Base-by-base conservation (phyloP, 92 coral and sea anemone species). In the Muricea muricata region DNA sequence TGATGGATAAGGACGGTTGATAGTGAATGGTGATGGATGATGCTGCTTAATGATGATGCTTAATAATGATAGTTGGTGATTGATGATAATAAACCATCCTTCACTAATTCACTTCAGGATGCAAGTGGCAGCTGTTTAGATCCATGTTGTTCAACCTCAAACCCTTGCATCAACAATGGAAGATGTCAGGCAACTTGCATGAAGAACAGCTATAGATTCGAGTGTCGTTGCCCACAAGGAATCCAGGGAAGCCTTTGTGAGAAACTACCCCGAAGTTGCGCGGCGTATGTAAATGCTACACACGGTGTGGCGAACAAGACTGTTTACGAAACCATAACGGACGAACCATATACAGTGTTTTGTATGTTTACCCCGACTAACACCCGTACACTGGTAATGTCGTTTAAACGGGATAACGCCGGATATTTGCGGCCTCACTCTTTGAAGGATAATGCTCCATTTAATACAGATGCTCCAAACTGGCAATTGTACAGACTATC, bases 401-500 rank as follows among this genome's bases (percentile, higher is more conserved):
- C 45, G 5, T 39, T 4, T 39, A 4, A 5, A 4, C 5, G 45
- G 45, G 45, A 39, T 11, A 39, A 39, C 45, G 11, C 5, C 11
- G 45, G 5, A 4, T 39, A 4, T 39, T 39, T 39, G 5, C 6
- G 11, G 11, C 5, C 5, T 4, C 45, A 39, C 5, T 68, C 72
- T 3, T 45, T 89, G 0, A 13, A 50, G 23, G 46, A 8, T 20
- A 65, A 89, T 67, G 56, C 39, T 4, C 88, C 88, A 20, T 45
- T 81, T 50, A 80, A 75, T 45, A 71, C 31, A 14, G 75, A 46
- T 17, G 56, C 21, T 28, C 92, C 86, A 1, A 79, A 80, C 83
- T 89, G 90, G 92, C 60, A 85, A 31, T 67, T 56, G 7, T 88
- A 91, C 66, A 83, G 89, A 4, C 11, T 39, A 39, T 39, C 45